A percentile compares a stretch with the other conserved stretches of the same genome.
These are phyloP conservation scores for Paraescarpia echinospica DNA, from an alignment of 1,140 invertebrate genomes.

Conservation along the genomic window DNA sequence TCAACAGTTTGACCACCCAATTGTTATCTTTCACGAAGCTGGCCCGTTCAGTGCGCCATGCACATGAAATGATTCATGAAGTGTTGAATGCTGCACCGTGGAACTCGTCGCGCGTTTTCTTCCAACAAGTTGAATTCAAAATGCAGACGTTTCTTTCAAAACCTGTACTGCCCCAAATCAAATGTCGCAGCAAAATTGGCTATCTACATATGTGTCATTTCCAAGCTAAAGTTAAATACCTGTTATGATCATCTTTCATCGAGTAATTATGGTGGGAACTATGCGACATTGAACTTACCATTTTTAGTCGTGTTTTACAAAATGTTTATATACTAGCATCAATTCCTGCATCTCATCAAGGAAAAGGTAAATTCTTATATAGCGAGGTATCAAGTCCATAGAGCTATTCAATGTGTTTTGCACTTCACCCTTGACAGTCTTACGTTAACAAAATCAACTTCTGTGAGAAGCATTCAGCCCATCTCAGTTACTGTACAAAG, in stretches of 20 bases:
- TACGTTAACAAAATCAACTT: no score
- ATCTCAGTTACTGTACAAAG: no score
- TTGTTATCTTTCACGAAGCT: slow-evolving; percentile 18
- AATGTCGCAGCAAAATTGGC: background rate
- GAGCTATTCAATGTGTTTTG: no score
- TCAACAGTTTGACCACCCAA: background rate
- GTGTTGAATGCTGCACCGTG: background rate
- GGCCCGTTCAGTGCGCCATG: background rate
- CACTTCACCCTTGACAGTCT: no score
- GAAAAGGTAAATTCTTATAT: background rate
- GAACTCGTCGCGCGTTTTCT: background rate
- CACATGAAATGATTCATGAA: background rate
- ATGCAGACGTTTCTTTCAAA: background rate
- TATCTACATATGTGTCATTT: slow-evolving; percentile 20
- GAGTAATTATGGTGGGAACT: no score
- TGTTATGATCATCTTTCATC: background rate
- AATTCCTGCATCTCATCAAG: no score
- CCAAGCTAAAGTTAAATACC: background rate
- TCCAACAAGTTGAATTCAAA: background rate
- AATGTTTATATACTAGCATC: no score
- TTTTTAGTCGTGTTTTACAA: no score
- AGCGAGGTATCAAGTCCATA: no score
- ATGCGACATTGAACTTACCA: no score
- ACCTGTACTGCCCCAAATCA: background rate
- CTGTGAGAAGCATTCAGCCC: no score